Percentiles rank a stretch among this genome's conserved stretches.
Conservation (phyloP, 2,888 invertebrate genomes). For the Spatulosminthurus flaviceps region DNA sequence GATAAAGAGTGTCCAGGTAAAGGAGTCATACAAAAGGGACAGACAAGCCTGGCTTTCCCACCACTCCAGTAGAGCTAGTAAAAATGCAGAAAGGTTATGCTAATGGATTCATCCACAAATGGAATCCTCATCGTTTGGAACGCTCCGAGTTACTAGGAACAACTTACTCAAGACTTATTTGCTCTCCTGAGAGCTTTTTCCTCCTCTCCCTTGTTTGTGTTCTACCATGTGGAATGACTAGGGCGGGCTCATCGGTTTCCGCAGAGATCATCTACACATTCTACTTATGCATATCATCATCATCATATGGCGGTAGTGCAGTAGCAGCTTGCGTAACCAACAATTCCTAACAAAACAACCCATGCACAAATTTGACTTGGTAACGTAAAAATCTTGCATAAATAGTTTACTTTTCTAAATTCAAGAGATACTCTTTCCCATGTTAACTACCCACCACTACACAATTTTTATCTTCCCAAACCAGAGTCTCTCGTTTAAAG, state of each 20-base stretch:
- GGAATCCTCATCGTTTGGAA: constrained; percentile 20
- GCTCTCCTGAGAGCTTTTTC: constrained; percentile 34
- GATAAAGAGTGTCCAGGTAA: no score
- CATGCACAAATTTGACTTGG: no score
- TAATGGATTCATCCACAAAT: constrained; percentile 44
- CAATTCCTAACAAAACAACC: not conserved
- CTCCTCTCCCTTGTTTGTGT: constrained; percentile 38
- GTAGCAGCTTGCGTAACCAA: constrained; percentile 34
- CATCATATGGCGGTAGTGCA: not conserved
- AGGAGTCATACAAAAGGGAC: no score
- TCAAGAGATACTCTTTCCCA: no score
- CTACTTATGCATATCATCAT: no score
- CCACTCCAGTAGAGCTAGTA: not conserved
- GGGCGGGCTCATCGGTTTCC: constrained; percentile 6
- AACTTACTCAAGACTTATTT: constrained; percentile 50
- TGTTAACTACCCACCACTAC: no score
- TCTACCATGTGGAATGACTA: constrained; percentile 45
- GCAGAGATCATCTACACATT: not conserved
- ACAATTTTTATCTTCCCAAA: no score
- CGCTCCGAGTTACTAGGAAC: constrained; percentile 13
- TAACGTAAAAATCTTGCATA: no score
- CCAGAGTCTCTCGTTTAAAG: no score
- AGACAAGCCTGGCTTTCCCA: not conserved
- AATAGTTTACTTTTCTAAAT: no score
- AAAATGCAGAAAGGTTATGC: constrained; percentile 31